A percentile compares a stretch with the other conserved stretches of the same genome.
phyloP scores from a whole-genome alignment of 2,113 vertebrate genomes.

The Chauna torquata region DNA sequence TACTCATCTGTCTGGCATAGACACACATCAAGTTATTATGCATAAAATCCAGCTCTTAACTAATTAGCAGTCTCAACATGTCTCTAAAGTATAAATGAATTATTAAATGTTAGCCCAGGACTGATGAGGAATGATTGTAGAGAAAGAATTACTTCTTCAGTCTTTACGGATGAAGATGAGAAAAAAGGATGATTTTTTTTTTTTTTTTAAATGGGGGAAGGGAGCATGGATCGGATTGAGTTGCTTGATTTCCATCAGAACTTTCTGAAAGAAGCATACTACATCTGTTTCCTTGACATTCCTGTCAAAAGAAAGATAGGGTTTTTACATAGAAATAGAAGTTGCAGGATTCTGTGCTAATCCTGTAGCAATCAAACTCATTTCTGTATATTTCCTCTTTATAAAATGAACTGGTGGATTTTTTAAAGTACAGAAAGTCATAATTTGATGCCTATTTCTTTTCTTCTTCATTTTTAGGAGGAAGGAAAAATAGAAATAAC shows the following conservation, averaged over 20 bases:
- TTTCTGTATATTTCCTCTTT: not conserved
- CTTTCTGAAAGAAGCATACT: not conserved
- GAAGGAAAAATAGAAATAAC: not conserved
- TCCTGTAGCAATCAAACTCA: not conserved
- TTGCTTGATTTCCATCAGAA: not conserved
- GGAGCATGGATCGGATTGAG: not conserved
- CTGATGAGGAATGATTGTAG: constrained; percentile 1
- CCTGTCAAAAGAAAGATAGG: not conserved
- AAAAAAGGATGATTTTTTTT: not conserved
- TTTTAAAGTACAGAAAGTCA: not conserved
- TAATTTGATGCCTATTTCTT: not conserved
- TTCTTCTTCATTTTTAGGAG: not conserved
- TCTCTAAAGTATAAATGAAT: constrained; percentile 41
- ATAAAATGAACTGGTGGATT: not conserved
- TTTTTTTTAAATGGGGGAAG: not conserved
- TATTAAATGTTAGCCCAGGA: constrained; percentile 29
- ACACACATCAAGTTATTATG: not conserved
- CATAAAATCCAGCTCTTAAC: not conserved
- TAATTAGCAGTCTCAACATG: constrained; percentile 33
- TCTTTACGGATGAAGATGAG: not conserved
- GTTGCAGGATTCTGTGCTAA: not conserved
- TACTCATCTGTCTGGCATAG: not conserved
- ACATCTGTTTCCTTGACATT: not conserved
- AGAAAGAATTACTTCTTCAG: not conserved
- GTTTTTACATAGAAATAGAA: not conserved